A percentile compares a stretch with the other conserved stretches of the same genome.
phyloP scores from a whole-genome alignment of 2,113 vertebrate species.

The Phrynocephalus versicolor region DNA sequence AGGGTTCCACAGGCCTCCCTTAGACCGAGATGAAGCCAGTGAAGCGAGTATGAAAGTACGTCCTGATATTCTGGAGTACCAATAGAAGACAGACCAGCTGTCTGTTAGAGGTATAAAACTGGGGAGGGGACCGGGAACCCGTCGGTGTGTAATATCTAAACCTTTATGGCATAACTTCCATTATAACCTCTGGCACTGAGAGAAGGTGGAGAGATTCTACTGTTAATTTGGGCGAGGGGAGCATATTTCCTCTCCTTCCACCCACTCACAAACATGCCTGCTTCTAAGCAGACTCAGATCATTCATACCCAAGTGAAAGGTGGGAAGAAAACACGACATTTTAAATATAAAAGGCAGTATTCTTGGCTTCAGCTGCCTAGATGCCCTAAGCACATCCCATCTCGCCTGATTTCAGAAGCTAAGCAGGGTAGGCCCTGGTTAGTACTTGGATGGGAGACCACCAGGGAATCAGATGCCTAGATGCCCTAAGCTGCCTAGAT shows the following conservation, averaged over 20 bases:
- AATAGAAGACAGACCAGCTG: conserved; percentile 17
- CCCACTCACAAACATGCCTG: not conserved
- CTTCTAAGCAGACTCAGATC: conserved; percentile 11
- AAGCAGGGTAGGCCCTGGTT: no score
- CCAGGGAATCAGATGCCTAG: no score
- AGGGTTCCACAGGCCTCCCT: conserved; percentile 55
- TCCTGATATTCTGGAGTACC: conserved; percentile 39
- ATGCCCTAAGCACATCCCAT: no score
- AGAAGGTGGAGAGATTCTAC: not conserved
- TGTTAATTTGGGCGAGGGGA: not conserved
- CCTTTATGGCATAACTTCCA: conserved; percentile 28
- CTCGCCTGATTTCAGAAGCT: no score
- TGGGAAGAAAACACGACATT: not conserved
- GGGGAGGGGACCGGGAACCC: conserved; percentile 11
- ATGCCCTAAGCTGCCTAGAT: no score
- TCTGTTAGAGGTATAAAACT: not conserved
- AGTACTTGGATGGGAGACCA: no score
- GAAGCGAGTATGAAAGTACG: conserved; percentile 29
- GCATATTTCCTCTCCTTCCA: not conserved
- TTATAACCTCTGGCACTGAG: conserved; percentile 11
- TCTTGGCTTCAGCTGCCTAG: no score
- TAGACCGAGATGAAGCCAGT: conserved; percentile 42
- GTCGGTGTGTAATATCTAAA: conserved; percentile 16
- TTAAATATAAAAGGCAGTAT: not conserved
- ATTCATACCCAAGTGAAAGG: not conserved